Base-by-base conservation (phyloP, 2,797 vertebrate species). In the Toxotes lorentzi region DNA sequence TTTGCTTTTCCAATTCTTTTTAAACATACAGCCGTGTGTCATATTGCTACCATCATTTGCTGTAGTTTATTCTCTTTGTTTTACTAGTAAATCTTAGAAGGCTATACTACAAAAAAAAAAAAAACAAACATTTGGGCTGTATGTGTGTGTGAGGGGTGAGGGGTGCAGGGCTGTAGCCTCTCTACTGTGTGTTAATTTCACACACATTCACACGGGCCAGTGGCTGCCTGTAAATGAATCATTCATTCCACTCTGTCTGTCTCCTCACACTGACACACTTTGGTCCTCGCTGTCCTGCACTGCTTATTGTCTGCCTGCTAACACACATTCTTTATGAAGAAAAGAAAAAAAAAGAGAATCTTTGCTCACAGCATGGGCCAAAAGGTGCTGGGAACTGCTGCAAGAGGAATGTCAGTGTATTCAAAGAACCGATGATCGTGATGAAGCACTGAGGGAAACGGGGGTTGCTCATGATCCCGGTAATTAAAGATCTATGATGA, bases 151-250 rank as follows among this genome's bases (percentile, higher is more conserved):
- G 40, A 58, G 45, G 30, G 77, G 21, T 24, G 41, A 56, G 43
- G 59, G 48, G 16, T 14, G 68, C 56, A 4, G 24, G 47, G 60
- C 50, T 78, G 72, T 53, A 63, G 69, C 65, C 58, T 85, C 71
- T 61, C 59, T 1, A 7, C 60, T 79, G 54, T 45, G 79, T 74
- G 81, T 78, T 79, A 87, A 86, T 81, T 45, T 83, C 76, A 83
- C 76, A 84, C 83, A 83, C 76, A 84, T 81, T 76, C 61, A 73
- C 85, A 83, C 53, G 73, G 78, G 67, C 78, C 87, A 88, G 65
- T 69, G 79, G 72, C 74, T 84, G 83, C 75, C 78, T 86, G 81
- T 81, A 86, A 91, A 94, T 94, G 84, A 94, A 92, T 91, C 83
- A 94, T 91, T 79, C 86, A 88, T 87, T 84, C 81, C 79, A 58